Evolutionary conservation across 2,888 invertebrate species (phyloP), one percentile per base, ranked within the genome.

Genomic region (Cephus sareptanus): DNA sequence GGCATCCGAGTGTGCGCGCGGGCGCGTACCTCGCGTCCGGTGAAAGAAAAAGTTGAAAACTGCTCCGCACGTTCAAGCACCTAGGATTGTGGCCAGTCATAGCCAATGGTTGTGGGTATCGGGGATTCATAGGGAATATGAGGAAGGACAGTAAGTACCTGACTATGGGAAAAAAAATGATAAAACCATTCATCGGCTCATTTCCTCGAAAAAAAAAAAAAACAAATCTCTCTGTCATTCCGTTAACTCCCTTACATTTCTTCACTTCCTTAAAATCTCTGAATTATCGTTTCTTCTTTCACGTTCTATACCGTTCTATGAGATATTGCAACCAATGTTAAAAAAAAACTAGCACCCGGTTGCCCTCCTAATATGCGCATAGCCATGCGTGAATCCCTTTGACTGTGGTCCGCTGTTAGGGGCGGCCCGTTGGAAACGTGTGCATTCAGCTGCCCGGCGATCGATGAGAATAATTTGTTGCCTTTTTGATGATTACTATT

Each of bases 381-480:
- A 56, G 31, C 33, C 33, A 83, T 83, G 83, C 83, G 85, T 82
- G 82, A 84, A 85, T 87, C 86, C 86, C 85, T 87, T 87, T 87
- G 85, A 87, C 83, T 85, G 81, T 85, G 83, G 84, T 83, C 86
- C 85, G 83, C 82, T 81, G 85, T 84, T 84, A 82, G 85, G 87
- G 87, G 84, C 85, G 83, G 71, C 71, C 33, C 71, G 71, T 15
- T 34, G 71, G 31, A 71, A 31, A 34, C 71, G 71, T 3, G 71
- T 34, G 71, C 71, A 34, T 34, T 31, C 34, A 71, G 71, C 76
- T 34, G 40, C 33, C 71, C 31, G 79, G 82, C 82, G 87, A 87
- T 88, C 89, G 88, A 89, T 89, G 87, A 79, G 86, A 89, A 88
- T 89, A 87, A 90, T 89, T 89, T 86, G 85, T 85, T 85, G 85